phyloP scores from a whole-genome alignment of 2,888 invertebrate species.

The Thymelicus sylvestris region DNA sequence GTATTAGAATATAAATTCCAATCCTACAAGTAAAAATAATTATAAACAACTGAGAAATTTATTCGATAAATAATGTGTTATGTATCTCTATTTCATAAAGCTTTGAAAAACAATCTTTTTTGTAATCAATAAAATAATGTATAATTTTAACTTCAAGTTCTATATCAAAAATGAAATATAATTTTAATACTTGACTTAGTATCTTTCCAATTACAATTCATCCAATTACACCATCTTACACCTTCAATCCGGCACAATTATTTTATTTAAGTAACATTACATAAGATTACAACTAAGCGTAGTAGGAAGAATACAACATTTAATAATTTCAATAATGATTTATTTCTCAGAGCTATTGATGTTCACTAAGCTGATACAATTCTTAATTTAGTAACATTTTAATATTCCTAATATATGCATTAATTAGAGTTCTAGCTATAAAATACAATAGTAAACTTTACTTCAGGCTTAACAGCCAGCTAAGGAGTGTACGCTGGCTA shows the following conservation, averaged over 20 bases:
- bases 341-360: constrained; percentile 83
- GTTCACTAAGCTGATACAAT: constrained; percentile 85
- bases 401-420: constrained; percentile 83
- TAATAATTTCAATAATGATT: constrained; percentile 84
- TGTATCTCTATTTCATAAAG: neutral
- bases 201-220: constrained; percentile 29
- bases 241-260: constrained; percentile 5
- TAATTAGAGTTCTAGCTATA: constrained; percentile 84
- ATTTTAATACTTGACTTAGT: constrained; percentile 19
- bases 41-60: constrained; percentile 14
- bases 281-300: constrained; percentile 39
- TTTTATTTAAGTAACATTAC: neutral
- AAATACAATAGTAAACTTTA: constrained; percentile 79
- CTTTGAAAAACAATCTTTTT: neutral
- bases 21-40: constrained; percentile 7
- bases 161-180: neutral
- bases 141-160: neutral
- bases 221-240: constrained; percentile 25
- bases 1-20: constrained; percentile 20
- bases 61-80: constrained; percentile 1
- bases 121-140: neutral
- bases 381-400: constrained; percentile 83
- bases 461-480: constrained; percentile 65
- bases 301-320: constrained; percentile 75
- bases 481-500: constrained; percentile 55